Conservation (phyloP, 1,140 invertebrate genomes). For the Elysia chlorotica region DNA sequence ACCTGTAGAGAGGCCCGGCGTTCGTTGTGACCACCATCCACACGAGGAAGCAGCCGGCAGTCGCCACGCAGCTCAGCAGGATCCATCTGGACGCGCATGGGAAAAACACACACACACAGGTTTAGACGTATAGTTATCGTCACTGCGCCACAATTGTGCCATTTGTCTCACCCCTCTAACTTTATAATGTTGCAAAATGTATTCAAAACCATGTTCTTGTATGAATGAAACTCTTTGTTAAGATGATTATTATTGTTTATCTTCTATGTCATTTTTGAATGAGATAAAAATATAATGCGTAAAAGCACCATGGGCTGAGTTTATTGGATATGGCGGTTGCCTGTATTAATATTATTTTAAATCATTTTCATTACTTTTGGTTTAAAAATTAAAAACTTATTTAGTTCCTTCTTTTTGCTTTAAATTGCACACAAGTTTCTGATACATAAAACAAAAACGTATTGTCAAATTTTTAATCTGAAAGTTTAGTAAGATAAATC, state of each 20-base stretch:
- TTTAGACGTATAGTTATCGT: no score
- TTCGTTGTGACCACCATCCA: constrained; percentile 64
- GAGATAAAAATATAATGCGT: no score
- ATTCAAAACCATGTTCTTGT: no score
- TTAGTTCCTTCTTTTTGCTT: background rate
- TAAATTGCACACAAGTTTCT: background rate
- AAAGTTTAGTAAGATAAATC: background rate
- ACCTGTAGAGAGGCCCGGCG: constrained; percentile 36
- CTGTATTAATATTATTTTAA: constrained; percentile 17
- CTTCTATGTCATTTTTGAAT: no score
- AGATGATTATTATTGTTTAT: no score
- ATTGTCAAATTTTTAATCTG: background rate
- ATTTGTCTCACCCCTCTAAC: no score
- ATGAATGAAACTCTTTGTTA: no score
- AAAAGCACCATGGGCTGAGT: no score
- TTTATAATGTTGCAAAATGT: no score
- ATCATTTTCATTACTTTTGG: background rate
- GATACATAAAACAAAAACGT: background rate
- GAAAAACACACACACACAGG: no score
- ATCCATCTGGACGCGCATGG: constrained; percentile 11
- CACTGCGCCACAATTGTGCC: no score
- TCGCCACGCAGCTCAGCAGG: constrained; percentile 4
- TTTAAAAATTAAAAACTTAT: background rate
- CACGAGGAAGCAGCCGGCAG: constrained; percentile 57
- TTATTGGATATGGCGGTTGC: no score